Conservation (phyloP, 2,888 invertebrate genomes). For the Tortricodes alternella region DNA sequence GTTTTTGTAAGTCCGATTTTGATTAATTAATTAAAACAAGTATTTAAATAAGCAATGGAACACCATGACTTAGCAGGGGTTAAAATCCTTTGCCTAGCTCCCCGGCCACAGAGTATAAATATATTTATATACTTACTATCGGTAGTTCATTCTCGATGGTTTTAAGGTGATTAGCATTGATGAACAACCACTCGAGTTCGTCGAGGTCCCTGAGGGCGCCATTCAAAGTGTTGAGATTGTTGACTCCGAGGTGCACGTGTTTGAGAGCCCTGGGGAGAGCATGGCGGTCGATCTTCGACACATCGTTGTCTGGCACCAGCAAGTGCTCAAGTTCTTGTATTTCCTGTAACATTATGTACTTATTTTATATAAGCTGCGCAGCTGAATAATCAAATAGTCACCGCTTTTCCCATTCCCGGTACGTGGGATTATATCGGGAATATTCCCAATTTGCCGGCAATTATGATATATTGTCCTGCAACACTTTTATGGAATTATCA, state of each 20-base stretch:
- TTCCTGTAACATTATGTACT: slow-evolving; percentile 51
- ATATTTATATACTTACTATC: slow-evolving; percentile 68
- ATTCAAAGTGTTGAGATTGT: slow-evolving; percentile 87
- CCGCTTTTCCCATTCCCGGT: too few species aligned
- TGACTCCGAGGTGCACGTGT: slow-evolving; percentile 89
- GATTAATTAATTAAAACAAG: too few species aligned
- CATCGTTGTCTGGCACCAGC: slow-evolving; percentile 88
- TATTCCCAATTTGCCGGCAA: too few species aligned
- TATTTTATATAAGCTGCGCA: background rate
- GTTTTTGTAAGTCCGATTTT: too few species aligned
- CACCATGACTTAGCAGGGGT: too few species aligned
- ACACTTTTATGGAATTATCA: too few species aligned
- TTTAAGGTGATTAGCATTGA: slow-evolving; percentile 89
- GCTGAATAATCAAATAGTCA: too few species aligned
- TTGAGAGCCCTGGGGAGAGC: slow-evolving; percentile 87
- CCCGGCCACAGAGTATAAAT: background rate
- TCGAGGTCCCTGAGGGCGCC: slow-evolving; percentile 89
- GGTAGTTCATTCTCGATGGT: slow-evolving; percentile 90
- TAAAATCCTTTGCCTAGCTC: too few species aligned
- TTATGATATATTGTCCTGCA: too few species aligned
- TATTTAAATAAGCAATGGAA: too few species aligned
- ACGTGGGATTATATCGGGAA: too few species aligned
- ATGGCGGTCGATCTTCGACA: slow-evolving; percentile 87
- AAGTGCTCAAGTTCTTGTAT: slow-evolving; percentile 85
- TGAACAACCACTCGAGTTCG: slow-evolving; percentile 89